A percentile compares a stretch with the other conserved stretches of the same genome.
These are phyloP conservation scores for Pseudomugil tenellus DNA, from an alignment of 2,797 vertebrate genomes.

Conservation along the genomic window DNA sequence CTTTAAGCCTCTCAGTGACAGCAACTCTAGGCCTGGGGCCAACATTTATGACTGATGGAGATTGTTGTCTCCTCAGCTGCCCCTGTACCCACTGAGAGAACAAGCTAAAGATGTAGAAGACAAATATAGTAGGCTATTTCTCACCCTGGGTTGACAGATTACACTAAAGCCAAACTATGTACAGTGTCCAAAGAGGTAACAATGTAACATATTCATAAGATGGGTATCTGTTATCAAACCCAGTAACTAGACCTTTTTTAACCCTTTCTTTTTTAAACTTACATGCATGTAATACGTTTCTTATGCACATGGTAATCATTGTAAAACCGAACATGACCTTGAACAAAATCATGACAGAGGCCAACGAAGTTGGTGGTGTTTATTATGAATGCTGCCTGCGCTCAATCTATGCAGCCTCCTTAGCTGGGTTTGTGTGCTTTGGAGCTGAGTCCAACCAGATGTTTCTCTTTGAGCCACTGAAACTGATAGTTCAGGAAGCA, in stretches of 20 bases:
- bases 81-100: slow-evolving; percentile 75
- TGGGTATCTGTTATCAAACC: slow-evolving; percentile 54
- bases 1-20: slow-evolving; percentile 95
- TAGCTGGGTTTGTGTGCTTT: slow-evolving; percentile 79
- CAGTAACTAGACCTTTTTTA: slow-evolving; percentile 44
- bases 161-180: slow-evolving; percentile 88
- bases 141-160: slow-evolving; percentile 91
- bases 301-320: slow-evolving; percentile 48
- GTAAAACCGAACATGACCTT: slow-evolving; percentile 58
- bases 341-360: slow-evolving; percentile 62
- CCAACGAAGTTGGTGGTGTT: slow-evolving; percentile 72
- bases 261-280: slow-evolving; percentile 46
- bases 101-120: slow-evolving; percentile 76
- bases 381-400: slow-evolving; percentile 78
- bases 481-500: slow-evolving; percentile 81
- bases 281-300: slow-evolving; percentile 22
- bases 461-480: slow-evolving; percentile 85
- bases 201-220: slow-evolving; percentile 67
- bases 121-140: slow-evolving; percentile 97
- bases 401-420: slow-evolving; percentile 62
- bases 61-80: slow-evolving; percentile 92
- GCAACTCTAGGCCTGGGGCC: slow-evolving; percentile 87
- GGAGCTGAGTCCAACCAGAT: slow-evolving; percentile 84
- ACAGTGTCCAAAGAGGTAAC: slow-evolving; percentile 75
- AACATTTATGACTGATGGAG: slow-evolving; percentile 89